Base-by-base conservation (phyloP, 2,888 invertebrate genomes). In the Helleia helle region DNA sequence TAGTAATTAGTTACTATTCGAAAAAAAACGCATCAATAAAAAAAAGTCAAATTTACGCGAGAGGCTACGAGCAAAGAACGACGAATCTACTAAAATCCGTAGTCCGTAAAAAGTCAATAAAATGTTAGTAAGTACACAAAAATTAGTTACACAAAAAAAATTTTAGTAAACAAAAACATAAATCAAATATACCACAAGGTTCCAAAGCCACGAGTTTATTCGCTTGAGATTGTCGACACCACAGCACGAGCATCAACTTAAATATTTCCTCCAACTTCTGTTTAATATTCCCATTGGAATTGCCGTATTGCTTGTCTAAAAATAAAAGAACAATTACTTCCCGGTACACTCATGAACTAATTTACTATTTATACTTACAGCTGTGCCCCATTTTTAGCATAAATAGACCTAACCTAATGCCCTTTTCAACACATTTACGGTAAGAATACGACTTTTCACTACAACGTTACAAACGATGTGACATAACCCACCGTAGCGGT, bases 221-320 rank as follows among this genome's bases (percentile, higher is more conserved):
- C 36, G 91, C 91, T 72, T 91, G 87, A 54, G 89, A 89, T 67
- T 93, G 91, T 55, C 90, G 87, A 67, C 93, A 93, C 94, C 94
- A 94, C 36, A 94, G 87, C 62, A 92, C 84, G 58, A 94, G 87
- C 93, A 94, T 93, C 58, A 92, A 85, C 71, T 93, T 93, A 59
- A 93, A 87, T 49, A 94, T 86, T 63, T 93, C 93, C 68, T 94
- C 93, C 58, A 94, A 79, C 59, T 90, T 90, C 50, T 88, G 86
- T 44, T 81, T 67, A 38, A 84, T 58, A 56, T 65, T 76, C 27
- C 75, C 83, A 42, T 71, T 75, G 9, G 72, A 65, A 51, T 62
- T 66, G 56, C 49, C 65, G 41, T 76, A 58, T 46, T 74, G 68
- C 62, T 56, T 71, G 48, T 84, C 83, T 83, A 80, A 58, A 76